phyloP scores from a whole-genome alignment of 2,888 invertebrate species.

The Cryptosula pallasiana region DNA sequence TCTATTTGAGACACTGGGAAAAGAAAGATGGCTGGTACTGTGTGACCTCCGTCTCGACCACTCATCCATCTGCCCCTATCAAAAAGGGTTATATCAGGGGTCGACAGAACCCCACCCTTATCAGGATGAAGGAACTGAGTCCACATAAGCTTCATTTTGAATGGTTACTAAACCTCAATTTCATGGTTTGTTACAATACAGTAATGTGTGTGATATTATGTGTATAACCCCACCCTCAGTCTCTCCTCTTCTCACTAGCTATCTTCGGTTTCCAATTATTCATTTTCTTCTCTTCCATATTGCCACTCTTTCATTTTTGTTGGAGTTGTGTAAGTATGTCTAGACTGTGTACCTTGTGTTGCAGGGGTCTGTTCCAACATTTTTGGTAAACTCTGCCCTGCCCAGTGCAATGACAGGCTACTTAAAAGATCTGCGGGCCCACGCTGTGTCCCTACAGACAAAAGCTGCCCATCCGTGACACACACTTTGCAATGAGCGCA shows the following conservation, averaged over 20 bases:
- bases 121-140: conserved; percentile 62
- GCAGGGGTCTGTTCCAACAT: background rate
- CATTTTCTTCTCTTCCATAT: too few relatives aligned
- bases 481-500: too few relatives aligned
- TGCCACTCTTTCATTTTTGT: too few relatives aligned
- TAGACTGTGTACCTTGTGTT: too few relatives aligned
- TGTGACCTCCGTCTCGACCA: conserved; percentile 64
- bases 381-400: background rate
- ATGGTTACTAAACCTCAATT: conserved; percentile 74
- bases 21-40: conserved; percentile 61
- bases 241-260: too few relatives aligned
- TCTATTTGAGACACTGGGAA: conserved; percentile 70
- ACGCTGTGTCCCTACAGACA: background rate
- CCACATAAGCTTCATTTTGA: conserved; percentile 62
- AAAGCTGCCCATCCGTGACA: too few relatives aligned
- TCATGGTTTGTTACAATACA: too few relatives aligned
- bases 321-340: too few relatives aligned
- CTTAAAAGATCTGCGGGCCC: background rate
- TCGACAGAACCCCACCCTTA: conserved; percentile 72
- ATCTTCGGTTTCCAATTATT: too few relatives aligned
- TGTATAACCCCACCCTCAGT: too few relatives aligned
- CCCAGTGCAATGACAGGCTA: background rate
- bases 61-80: conserved; percentile 66
- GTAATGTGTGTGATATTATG: too few relatives aligned
- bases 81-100: conserved; percentile 61